Base-by-base conservation (phyloP, 2,797 vertebrate genomes). In the Dromococcyx pavoninus region DNA sequence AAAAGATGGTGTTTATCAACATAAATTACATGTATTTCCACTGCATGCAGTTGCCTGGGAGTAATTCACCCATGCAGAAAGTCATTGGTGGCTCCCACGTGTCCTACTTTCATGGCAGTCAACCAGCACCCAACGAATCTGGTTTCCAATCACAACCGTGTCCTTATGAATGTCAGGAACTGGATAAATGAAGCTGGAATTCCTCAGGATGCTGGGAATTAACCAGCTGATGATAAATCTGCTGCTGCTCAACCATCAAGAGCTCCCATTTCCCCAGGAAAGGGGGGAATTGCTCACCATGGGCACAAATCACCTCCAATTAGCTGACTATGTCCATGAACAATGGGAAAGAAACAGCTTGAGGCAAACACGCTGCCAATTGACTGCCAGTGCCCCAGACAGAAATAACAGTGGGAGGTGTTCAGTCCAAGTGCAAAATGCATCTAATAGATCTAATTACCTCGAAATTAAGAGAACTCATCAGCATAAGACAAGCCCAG, bases 91-190 rank as follows among this genome's bases (percentile, higher is more conserved):
- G 53, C 48, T 70, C 50, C 69, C 60, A 33, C 25, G 64, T 0
- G 2, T 13, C 17, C 33, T 25, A 12, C n/a, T 51, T 50, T 32
- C 41, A 5, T 17, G 13, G 25, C 22, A 57, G 48, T 28, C 65
- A 51, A 57, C n/a, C 3, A 51, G 53, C 6, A 0, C 2, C 27
- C 28, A 21, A 39, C 0, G 0, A 21, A 33, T 61, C 11, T 13
- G 9, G 5, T 41, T 58, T 37, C 56, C 57, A 69, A 0, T 37
- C 57, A 73, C 27, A 48, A 4, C 19, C 5, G 1, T 5, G 16
- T 33, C 60, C 30, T 73, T 43, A 17, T 2, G 0, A 58, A 25
- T 37, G 37, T 46, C 4, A 4, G 33, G 53, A 46, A 19, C 3
- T 3, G 4, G 28, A 39, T 23, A 11, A 3, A 46, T 46, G 33